Evolutionary conservation across 2,888 invertebrate genomes (phyloP).

Genomic region (Drosophila ezoana): DNA sequence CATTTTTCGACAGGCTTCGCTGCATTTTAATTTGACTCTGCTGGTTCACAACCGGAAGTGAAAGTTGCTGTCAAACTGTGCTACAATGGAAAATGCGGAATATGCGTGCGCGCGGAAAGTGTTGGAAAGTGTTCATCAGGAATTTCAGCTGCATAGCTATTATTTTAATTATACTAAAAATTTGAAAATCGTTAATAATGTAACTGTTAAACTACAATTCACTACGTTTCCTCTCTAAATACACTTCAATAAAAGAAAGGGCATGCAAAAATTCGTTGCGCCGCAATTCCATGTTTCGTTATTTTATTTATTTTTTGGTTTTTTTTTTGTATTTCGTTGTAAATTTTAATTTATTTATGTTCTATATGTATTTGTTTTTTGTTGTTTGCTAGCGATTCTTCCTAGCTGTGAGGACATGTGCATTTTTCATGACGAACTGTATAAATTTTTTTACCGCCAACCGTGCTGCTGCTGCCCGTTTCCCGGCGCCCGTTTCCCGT

Average conservation of each 20-base stretch:
- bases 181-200: too few relatives aligned
- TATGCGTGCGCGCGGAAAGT: background rate
- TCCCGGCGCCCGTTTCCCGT: background rate
- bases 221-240: too few relatives aligned
- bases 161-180: too few relatives aligned
- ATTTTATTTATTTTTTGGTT: constrained; percentile 19
- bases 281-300: background rate
- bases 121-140: background rate
- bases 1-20: constrained; percentile 63
- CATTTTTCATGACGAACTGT: constrained; percentile 73
- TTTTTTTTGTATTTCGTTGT: constrained; percentile 31
- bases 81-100: background rate
- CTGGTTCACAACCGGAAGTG: background rate
- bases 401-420: constrained; percentile 66
- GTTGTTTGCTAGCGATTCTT: constrained; percentile 38
- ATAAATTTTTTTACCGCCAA: constrained; percentile 69
- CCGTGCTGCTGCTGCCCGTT: constrained; percentile 6
- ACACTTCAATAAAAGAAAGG: background rate
- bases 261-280: background rate
- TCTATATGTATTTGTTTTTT: constrained; percentile 50
- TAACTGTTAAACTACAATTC: too few relatives aligned
- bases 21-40: constrained; percentile 59
- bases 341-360: constrained; percentile 71
- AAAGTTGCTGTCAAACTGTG: constrained; percentile 6
- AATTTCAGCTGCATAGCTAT: background rate